Percentiles rank a stretch among this genome's conserved stretches.
phyloP scores from a whole-genome alignment of 2,888 invertebrate species.

The Acanthosepion esculentum region DNA sequence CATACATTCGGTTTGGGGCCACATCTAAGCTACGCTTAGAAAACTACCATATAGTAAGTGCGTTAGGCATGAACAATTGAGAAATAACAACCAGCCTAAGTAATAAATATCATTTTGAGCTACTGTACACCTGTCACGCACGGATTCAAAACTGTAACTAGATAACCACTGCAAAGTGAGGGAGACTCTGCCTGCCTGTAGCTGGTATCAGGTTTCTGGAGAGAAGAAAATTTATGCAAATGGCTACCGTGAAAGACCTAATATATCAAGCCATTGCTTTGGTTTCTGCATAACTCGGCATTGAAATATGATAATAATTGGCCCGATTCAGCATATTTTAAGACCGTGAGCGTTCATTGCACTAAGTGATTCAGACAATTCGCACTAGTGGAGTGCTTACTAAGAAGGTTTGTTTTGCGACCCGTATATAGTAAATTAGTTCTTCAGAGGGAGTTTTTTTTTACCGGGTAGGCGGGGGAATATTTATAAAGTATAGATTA shows the following conservation, averaged over 20 bases:
- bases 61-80: background rate
- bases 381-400: background rate
- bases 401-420: background rate
- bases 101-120: constrained; percentile 4
- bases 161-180: background rate
- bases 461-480: too few species aligned
- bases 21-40: too few species aligned
- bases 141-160: background rate
- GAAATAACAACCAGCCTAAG: background rate
- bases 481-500: too few species aligned
- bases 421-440: background rate
- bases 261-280: background rate
- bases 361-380: background rate
- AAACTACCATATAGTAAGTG: background rate
- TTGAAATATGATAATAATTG: background rate
- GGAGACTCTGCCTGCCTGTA: background rate
- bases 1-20: too few species aligned
- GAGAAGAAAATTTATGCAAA: background rate
- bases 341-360: background rate
- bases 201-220: background rate
- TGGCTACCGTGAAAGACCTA: background rate
- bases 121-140: background rate
- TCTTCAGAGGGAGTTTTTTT: background rate
- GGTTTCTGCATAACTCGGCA: constrained; percentile 2
- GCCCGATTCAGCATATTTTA: background rate